These are phyloP conservation scores for Perca schrenkii DNA, from an alignment of 2,113 vertebrate genomes.

Conservation along the genomic window DNA sequence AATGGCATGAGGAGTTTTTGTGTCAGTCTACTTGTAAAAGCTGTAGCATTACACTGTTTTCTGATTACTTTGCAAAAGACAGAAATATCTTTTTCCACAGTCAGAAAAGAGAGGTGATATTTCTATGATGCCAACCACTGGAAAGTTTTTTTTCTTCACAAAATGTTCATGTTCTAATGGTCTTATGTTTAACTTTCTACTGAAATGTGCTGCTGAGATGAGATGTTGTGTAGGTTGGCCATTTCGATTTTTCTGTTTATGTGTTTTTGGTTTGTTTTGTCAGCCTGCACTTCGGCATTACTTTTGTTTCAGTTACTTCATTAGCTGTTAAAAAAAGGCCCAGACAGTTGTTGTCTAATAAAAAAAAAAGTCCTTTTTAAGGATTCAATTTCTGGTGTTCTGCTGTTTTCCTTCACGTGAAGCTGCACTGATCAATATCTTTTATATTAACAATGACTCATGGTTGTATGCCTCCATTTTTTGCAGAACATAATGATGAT, in stretches of 20 bases:
- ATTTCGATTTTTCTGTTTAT: slow-evolving; percentile 15
- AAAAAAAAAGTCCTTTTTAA: slow-evolving; percentile 51
- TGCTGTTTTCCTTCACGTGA: slow-evolving; percentile 14
- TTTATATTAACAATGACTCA: background rate
- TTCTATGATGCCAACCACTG: slow-evolving; percentile 41
- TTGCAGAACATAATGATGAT: no score
- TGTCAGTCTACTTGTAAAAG: slow-evolving; percentile 63
- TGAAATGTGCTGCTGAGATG: slow-evolving; percentile 34
- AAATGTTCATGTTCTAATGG: slow-evolving; percentile 17
- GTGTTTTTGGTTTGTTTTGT: slow-evolving; percentile 17
- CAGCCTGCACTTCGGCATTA: slow-evolving; percentile 23
- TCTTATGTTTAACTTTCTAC: slow-evolving; percentile 40
- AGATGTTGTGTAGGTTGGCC: background rate
- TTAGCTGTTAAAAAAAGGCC: slow-evolving; percentile 49
- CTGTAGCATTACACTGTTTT: slow-evolving; percentile 69
- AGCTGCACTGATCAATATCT: slow-evolving; percentile 1
- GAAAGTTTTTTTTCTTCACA: slow-evolving; percentile 7
- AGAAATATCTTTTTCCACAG: slow-evolving; percentile 13
- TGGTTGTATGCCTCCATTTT: no score
- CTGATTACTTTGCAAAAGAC: slow-evolving; percentile 53
- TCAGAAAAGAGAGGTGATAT: slow-evolving; percentile 31
- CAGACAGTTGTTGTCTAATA: slow-evolving; percentile 63
- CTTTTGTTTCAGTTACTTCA: slow-evolving; percentile 47
- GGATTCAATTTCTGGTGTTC: slow-evolving; percentile 10
- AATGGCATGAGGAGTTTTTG: slow-evolving; percentile 59